These are phyloP conservation scores for Anguilla anguilla DNA, from an alignment of 2,797 vertebrate genomes.

Conservation along the genomic window DNA sequence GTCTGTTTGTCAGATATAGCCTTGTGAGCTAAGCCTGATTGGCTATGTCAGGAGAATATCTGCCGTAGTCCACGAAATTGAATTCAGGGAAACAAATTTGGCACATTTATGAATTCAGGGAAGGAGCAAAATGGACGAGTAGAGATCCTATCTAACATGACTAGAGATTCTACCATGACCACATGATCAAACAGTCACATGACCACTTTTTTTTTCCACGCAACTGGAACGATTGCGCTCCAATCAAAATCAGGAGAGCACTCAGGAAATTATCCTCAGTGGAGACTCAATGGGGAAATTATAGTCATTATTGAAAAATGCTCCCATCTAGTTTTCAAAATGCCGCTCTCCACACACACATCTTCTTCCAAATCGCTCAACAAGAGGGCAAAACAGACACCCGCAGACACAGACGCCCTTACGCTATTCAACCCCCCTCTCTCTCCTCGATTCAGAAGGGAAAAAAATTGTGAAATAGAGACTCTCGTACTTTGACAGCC, in stretches of 20 bases:
- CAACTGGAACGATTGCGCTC: constrained; percentile 64
- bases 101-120: no score
- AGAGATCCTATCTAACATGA: no score
- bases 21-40: not conserved
- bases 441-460: constrained; percentile 12
- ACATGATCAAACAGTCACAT: constrained; percentile 24
- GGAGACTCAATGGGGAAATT: constrained; percentile 68
- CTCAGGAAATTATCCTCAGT: constrained; percentile 63
- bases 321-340: constrained; percentile 69
- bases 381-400: not conserved
- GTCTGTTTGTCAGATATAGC: not conserved
- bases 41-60: no score
- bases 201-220: constrained; percentile 46
- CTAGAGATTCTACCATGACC: not conserved
- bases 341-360: constrained; percentile 36
- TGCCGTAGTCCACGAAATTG: not conserved
- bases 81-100: not conserved
- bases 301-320: constrained; percentile 75
- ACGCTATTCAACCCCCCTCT: not conserved
- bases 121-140: no score
- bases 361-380: constrained; percentile 38
- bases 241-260: constrained; percentile 63
- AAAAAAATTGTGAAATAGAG: not conserved
- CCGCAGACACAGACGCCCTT: not conserved
- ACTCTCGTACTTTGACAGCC: not conserved